Base-by-base conservation (phyloP, 1,140 invertebrate genomes). In the Orchesella cincta region DNA sequence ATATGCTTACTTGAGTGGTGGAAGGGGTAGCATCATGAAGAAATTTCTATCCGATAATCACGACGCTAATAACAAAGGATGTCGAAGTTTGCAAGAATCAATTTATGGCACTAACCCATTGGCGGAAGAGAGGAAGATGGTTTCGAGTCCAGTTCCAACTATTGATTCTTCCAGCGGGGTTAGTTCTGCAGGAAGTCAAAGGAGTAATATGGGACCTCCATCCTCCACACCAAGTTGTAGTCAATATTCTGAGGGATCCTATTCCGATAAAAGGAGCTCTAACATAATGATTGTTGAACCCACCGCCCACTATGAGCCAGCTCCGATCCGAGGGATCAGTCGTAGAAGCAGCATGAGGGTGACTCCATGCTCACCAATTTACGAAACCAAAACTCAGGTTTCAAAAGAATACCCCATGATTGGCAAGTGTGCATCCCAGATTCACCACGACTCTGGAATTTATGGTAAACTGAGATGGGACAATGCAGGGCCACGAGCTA, bases 101-200 rank as follows among this genome's bases (percentile, higher is more conserved):
- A 77, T 29, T 74, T 57, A 46, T 78, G 62, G 73, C 54, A 79
- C 35, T 77, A 82, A 70, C 78, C 77, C 18, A 75, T 76, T 72
- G 73, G 52, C 26, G 78, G 81, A 74, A 64, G 70, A 71, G 64
- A 57, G 31, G 67, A 52, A 29, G 77, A 36, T 64, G 73, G 54
- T n/a, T 62, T 62, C 23, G 29, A 78, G 51, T 75, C 75, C 12
- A 54, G 77, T 57, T 78, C 79, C 20, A 12, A 51, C 39, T 26
- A 78, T 78, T 62, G 80, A 81, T 16, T 81, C 76, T 12, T 78
- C 76, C 76, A 79, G 77, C 51, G 73, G 74, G 31, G 79, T 78
- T 5, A 51, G 76, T 31, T 72, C 64, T 1, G 51, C 67, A 18
- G 57, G 51, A 1, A 79, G 62, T 62, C 52, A 35, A 57, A 57